Conservation (phyloP, 2,113 vertebrate species). For the Halcyon malimbica region DNA sequence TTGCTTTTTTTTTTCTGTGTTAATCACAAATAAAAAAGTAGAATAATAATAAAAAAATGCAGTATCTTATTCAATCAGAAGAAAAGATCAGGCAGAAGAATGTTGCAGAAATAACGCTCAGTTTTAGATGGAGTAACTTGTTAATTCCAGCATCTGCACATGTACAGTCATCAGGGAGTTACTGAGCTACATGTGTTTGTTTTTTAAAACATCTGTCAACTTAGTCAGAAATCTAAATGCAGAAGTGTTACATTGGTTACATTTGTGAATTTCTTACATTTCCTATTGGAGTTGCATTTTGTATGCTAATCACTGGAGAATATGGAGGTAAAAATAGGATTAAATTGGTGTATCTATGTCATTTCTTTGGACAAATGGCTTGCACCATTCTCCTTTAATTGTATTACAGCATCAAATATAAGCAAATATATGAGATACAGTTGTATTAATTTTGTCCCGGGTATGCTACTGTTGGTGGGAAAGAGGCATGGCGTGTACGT, state of each 20-base stretch:
- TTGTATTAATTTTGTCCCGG: neutral
- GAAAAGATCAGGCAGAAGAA: neutral
- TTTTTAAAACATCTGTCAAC: slow-evolving; percentile 53
- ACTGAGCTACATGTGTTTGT: neutral
- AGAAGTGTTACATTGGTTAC: neutral
- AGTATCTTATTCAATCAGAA: neutral
- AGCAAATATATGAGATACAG: neutral
- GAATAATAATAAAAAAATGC: neutral
- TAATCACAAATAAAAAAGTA: neutral
- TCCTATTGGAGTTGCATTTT: slow-evolving; percentile 29
- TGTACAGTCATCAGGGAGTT: slow-evolving; percentile 23
- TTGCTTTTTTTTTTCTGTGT: neutral
- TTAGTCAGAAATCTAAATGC: slow-evolving; percentile 24
- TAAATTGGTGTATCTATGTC: neutral
- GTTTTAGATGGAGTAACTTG: neutral
- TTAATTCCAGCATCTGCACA: neutral
- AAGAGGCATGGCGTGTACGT: neutral
- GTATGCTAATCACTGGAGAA: neutral
- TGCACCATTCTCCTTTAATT: neutral
- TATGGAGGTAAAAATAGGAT: neutral
- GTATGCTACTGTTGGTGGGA: neutral
- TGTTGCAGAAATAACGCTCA: neutral
- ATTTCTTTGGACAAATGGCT: neutral
- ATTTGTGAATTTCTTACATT: slow-evolving; percentile 10
- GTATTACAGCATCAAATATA: neutral